Evolutionary conservation across 1,140 invertebrate genomes (phyloP), one percentile per base, ranked within the genome.

Genomic region (Pogonomyrmex californicus): DNA sequence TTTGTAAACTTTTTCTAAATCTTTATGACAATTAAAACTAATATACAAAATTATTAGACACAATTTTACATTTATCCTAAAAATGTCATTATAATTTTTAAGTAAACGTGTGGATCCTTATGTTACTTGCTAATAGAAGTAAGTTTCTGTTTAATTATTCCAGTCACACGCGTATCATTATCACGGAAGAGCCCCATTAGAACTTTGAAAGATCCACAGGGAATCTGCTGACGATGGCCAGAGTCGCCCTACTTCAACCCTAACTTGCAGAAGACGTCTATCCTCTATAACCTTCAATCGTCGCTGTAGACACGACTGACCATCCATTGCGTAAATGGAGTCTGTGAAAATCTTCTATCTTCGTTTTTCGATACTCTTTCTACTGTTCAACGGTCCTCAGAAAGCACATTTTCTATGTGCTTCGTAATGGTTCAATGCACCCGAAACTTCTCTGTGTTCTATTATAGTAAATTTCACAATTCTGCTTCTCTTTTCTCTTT

Each of bases 111-210:
- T n/a, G 33, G 23, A 17, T 17, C 1, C 12, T 54, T 68, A 33
- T 44, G 9, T 66, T 79, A 68, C 33, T 51, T 36, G 12, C 17
- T 41, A 17, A 41, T 41, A 54, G 41, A 33, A 60, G 54, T 33
- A 54, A 47, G 6, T 73, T 73, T 56, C 2, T 7, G 41, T 6
- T 73, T 73, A 36, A 41, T 68, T 73, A 73, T 83, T 83, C 51
- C 10, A 73, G 41, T 83, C 79, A 83, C n/a, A 73, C 41, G 47
- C 14, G 17, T 82, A 54, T 82, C 68, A 47, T 73, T 83, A 83
- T 83, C 41, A 36, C 12, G 30, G n/a, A 30, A 38, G 17, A 44
- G 38, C 23, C 47, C 41, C 5, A 73, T 60, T 17, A 73, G 12
- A 73, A 83, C 66, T 83, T 73, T 38, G 68, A 58, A 56, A 73